Conservation (phyloP, 1,140 invertebrate species). For the Pararge aegeria region DNA sequence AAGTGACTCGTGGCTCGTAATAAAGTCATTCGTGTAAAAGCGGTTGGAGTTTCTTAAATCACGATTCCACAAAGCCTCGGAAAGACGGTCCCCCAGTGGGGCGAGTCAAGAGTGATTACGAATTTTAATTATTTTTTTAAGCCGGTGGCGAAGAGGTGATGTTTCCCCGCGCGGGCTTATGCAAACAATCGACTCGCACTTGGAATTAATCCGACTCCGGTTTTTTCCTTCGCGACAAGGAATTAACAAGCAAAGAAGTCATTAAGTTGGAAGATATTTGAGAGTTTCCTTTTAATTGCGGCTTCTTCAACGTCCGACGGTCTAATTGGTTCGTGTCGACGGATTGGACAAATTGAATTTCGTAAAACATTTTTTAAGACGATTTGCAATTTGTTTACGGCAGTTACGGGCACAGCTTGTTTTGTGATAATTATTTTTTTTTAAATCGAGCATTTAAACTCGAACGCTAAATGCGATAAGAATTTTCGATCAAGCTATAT, state of each 20-base stretch:
- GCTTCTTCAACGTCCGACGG: constrained; percentile 66
- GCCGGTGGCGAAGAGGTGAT: constrained; percentile 76
- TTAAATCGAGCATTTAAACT: constrained; percentile 20
- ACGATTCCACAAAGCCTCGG: constrained; percentile 34
- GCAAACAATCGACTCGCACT: constrained; percentile 78
- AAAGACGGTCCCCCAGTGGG: constrained; percentile 54
- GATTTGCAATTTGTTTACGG: constrained; percentile 39
- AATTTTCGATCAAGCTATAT: neutral
- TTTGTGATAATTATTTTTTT: constrained; percentile 27
- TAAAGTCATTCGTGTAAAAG: constrained; percentile 56
- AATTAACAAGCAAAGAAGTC: constrained; percentile 79
- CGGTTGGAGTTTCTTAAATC: constrained; percentile 35
- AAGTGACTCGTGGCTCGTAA: constrained; percentile 49
- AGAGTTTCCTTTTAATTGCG: constrained; percentile 76
- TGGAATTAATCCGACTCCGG: constrained; percentile 76
- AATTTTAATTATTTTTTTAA: constrained; percentile 81
- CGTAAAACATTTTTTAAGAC: constrained; percentile 50
- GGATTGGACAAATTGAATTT: constrained; percentile 66
- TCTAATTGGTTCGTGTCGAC: constrained; percentile 75
- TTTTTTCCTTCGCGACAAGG: constrained; percentile 76
- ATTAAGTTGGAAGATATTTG: constrained; percentile 77
- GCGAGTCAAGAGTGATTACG: constrained; percentile 78
- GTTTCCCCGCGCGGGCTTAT: constrained; percentile 73
- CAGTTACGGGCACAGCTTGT: constrained; percentile 24
- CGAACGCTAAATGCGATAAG: constrained; percentile 9